Evolutionary conservation across 2,888 invertebrate species (phyloP), one percentile per base, ranked within the genome.

Genomic region (Agrilus cyanescens): DNA sequence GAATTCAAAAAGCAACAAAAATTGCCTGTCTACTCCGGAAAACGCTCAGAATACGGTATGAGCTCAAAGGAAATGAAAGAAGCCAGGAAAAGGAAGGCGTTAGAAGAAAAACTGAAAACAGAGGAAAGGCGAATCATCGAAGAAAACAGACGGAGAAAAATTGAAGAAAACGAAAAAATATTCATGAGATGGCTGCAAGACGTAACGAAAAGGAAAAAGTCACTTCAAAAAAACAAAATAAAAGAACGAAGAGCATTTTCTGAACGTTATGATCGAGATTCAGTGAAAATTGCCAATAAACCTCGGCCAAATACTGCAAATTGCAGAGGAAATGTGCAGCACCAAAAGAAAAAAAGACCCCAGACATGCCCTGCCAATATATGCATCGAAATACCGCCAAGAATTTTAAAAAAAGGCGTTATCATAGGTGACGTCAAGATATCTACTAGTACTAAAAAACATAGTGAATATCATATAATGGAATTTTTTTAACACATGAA

Each of bases 11-110:
- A 50, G 42, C 50, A 55, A 20, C 58, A 60, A 34, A 68, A 67
- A 47, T 51, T 74, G 20, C 74, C 74, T 4, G 60, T 63, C 31
- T 74, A 74, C 45, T 69, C 68, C 2, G 74, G 74, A 3, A 66
- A 67, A 43, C 57, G 69, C 45, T 74, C 74, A 1, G 73, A 74
- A 54, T 74, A 74, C 49, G 74, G 74, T 0, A 52, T 74, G 33
- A 72, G 65, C 36, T 66, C 63, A 4, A 59, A 65, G 31, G 72
- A 73, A 51, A 51, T 72, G 41, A 8, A 25, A 4, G 63, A 69
- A 42, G 63, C 62, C 38, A 60, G 68, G 16, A 62, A 69, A 38
- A 60, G 60, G 38, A 61, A 62, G 25, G 52, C 64, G 41, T 63
- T 68, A 35, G 57, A 62, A 14, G 50, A 68, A 4, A 65, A 62